These are phyloP conservation scores for Hyposoter dolosus DNA, from an alignment of 2,888 invertebrate genomes.

Conservation along the genomic window DNA sequence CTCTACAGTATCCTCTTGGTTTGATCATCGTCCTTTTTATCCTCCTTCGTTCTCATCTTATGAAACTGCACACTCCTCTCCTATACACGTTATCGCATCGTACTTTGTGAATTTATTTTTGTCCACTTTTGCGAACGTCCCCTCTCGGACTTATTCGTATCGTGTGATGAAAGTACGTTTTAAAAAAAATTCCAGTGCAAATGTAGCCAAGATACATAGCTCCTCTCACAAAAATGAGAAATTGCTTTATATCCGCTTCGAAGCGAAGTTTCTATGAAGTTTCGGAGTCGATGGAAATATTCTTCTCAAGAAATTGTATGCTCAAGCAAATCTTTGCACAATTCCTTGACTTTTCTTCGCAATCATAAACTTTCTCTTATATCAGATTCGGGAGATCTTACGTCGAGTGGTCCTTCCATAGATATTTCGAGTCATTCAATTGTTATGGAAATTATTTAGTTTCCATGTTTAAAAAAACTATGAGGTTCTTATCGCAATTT, in stretches of 20 bases:
- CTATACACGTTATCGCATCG: constrained; percentile 15
- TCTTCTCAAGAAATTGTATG: constrained; percentile 1
- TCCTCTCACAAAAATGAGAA: not conserved
- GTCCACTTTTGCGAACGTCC: constrained; percentile 1
- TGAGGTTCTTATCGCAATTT: not conserved
- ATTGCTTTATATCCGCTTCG: constrained; percentile 1
- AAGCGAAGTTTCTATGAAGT: not conserved
- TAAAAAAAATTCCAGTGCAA: not conserved
- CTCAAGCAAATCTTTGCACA: constrained; percentile 12
- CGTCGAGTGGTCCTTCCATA: not conserved
- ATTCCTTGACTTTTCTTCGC: not conserved
- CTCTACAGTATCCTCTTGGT: constrained; percentile 3
- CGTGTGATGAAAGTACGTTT: not conserved
- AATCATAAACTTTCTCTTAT: not conserved
- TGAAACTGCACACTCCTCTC: not conserved
- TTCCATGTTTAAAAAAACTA: not conserved
- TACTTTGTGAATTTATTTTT: constrained; percentile 12
- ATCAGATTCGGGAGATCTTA: not conserved
- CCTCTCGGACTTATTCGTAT: not conserved
- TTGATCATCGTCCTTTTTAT: constrained; percentile 48
- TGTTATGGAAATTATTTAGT: not conserved
- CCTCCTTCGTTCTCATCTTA: constrained; percentile 17
- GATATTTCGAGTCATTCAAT: not conserved
- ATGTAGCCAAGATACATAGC: not conserved
- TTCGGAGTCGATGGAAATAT: constrained; percentile 20